A percentile compares a stretch with the other conserved stretches of the same genome.
Evolutionary conservation across 2,797 vertebrate species (phyloP).

Genomic region (Chaetodon trifasciatus): DNA sequence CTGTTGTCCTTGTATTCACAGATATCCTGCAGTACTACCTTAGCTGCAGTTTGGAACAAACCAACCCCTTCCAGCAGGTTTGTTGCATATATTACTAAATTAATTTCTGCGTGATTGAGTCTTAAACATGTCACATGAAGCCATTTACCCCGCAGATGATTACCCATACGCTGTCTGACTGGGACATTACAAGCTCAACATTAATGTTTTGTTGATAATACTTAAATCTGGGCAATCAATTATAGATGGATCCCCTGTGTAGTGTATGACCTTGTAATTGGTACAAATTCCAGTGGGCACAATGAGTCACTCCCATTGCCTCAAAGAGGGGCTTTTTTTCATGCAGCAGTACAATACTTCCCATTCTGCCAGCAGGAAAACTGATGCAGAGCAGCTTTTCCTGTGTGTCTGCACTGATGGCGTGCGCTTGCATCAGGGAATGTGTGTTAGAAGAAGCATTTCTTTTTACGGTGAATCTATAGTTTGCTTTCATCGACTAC

Average conservation of each 20-base stretch:
- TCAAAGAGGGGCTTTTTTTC: conserved; percentile 25
- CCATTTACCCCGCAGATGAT: neutral
- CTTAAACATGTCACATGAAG: neutral
- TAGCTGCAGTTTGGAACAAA: conserved; percentile 87
- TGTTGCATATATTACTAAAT: conserved; percentile 31
- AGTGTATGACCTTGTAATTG: conserved; percentile 41
- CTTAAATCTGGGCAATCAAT: conserved; percentile 4
- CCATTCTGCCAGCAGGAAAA: conserved; percentile 47
- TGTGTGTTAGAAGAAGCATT: conserved; percentile 31
- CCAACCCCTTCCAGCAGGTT: conserved; percentile 96
- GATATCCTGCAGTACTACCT: conserved; percentile 95
- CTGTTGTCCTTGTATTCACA: conserved; percentile 66
- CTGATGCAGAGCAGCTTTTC: conserved; percentile 48
- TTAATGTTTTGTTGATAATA: neutral
- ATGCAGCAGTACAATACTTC: conserved; percentile 48
- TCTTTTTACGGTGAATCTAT: conserved; percentile 35
- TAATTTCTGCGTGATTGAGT: conserved; percentile 63
- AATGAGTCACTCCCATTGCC: conserved; percentile 48
- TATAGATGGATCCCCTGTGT: conserved; percentile 17
- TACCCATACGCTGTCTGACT: neutral
- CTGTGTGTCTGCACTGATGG: conserved; percentile 33
- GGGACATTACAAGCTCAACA: neutral
- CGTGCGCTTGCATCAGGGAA: neutral
- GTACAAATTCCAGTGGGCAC: conserved; percentile 54
- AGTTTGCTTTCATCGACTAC: conserved; percentile 49